A percentile compares a stretch with the other conserved stretches of the same genome.
Evolutionary conservation across 2,888 invertebrate species (phyloP).

Genomic region (Tipula helvola): DNA sequence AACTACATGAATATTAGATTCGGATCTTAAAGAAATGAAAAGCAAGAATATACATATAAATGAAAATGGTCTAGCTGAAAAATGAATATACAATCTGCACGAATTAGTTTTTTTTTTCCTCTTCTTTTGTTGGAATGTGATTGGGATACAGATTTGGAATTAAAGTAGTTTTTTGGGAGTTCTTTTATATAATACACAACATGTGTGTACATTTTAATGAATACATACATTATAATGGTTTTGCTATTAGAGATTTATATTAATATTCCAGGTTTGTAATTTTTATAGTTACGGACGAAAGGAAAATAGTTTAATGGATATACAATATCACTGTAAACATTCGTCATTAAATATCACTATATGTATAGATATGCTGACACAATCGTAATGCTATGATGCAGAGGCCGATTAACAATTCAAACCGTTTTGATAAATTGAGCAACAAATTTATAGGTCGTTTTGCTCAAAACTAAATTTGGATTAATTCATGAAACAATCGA

Average conservation of each 20-base stretch:
- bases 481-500: too few species aligned
- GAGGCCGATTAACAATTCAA: too few species aligned
- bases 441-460: too few species aligned
- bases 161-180: not conserved
- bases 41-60: not conserved
- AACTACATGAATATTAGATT: not conserved
- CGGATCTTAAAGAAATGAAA: not conserved
- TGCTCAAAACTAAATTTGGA: too few species aligned
- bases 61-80: not conserved
- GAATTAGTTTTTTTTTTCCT: not conserved
- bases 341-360: too few species aligned
- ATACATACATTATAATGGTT: not conserved
- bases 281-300: not conserved
- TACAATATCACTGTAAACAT: too few species aligned
- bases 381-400: too few species aligned
- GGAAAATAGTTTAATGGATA: too few species aligned
- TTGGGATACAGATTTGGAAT: not conserved
- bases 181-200: not conserved
- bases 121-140: not conserved
- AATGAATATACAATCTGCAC: slow-evolving; percentile 4
- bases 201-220: not conserved
- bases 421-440: too few species aligned
- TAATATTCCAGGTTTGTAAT: not conserved
- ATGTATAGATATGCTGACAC: too few species aligned
- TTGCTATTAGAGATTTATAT: not conserved